Base-by-base conservation (phyloP, 2,797 vertebrate species). In the Lepus oiostolus region DNA sequence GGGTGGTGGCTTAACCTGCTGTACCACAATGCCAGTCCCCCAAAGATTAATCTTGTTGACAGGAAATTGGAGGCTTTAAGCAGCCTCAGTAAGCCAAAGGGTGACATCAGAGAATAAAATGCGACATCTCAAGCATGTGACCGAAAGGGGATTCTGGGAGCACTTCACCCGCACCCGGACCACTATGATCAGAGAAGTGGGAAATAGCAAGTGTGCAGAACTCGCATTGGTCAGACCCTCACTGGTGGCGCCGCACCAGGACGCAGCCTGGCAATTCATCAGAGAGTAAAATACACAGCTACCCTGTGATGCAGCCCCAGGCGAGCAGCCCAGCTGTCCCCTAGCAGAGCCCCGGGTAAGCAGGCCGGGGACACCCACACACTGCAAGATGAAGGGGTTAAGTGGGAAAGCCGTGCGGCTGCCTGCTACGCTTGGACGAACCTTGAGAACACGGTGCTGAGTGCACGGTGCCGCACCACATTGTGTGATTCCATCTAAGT, bases 61-160 rank as follows among this genome's bases (percentile, higher is more conserved):
- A 68, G 62, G 87, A 71, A 90, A 93, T 10, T 26, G 54, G 70
- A 67, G 91, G 17, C 26, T 70, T 52, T 75, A 67, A 30, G 58
- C 7, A 65, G 67, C 47, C 14, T 72, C 30, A 7, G 6, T 50
- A 86, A 50, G 67, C 71, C 82, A 54, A 90, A 92, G 60, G 67
- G 58, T 60, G 83, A 42, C 60, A 26, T 72, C 26, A 70, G 38
- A 32, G 22, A 24, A 38, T 32, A 8, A 13, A 30, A 16, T 19
- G 13, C 8, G 42, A 42, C 35, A 42, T n/a, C 19, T 62, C 30
- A 58, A 71, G 26, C 79, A 74, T 32, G 6, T 30, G 4, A 52
- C 70, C 32, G 17, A 75, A 82, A 72, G 58, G 4, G 11, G 17
- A 4, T 19, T 9, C 2, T 35, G 13, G n/a, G 30, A 16, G 19